Base-by-base conservation (phyloP, 2,797 vertebrate genomes). In the Tadarida brasiliensis region DNA sequence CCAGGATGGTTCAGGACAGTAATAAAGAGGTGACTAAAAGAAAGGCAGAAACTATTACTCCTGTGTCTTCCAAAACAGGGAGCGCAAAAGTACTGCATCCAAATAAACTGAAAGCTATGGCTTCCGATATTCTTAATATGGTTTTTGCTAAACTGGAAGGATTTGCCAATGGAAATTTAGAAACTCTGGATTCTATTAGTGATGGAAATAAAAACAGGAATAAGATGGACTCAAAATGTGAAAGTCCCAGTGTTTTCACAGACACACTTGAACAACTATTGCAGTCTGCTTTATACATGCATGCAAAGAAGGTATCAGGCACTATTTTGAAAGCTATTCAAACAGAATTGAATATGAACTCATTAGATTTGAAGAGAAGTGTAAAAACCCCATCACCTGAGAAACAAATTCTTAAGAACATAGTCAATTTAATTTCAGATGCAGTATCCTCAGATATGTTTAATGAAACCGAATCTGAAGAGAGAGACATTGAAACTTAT, bases 381-480 rank as follows among this genome's bases (percentile, higher is more conserved):
- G 22, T 71, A 54, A 87, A 65, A 30, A 81, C 68, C 20, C 71
- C 92, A 87, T 8, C 4, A 47, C 26, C 70, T 70, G 81, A 94
- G 54, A 97, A 96, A 92, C 17, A 95, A 80, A 63, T 81, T 24
- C 30, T 95, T 70, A 94, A 94, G 49, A 90, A 85, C 33, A 47
- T 96, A 77, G 70, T 95, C 59, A 22, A 81, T 87, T 90, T 96
- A 78, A 91, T 96, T 92, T 96, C 91, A 87, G 51, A 86, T 70
- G 26, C 7, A 39, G n/a, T 56, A 20, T 49, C 81, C 83, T 81
- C 68, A 84, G 44, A 49, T 78, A 57, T 15, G 1, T 57, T 68
- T 88, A 49, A 88, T 65, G 80, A 89, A 94, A 81, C 67, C 81
- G 61, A 85, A 63, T 44, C 26, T 12, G 35, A 93, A 96, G 76